Base-by-base conservation (phyloP, 2,888 invertebrate species). In the Metacarcinus magister region DNA sequence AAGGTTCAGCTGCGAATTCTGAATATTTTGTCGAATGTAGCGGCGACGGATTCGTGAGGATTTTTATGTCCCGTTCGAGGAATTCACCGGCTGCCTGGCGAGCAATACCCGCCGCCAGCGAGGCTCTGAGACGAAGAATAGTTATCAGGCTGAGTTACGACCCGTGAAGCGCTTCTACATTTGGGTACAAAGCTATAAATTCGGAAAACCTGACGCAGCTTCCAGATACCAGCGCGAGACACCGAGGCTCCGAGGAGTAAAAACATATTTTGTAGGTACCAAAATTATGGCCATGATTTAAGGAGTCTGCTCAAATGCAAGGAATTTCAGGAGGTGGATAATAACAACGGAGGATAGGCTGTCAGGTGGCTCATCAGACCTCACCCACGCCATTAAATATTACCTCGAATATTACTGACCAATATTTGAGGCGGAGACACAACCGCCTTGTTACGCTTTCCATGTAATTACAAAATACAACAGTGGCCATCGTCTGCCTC, bases 391-490 rank as follows among this genome's bases (percentile, higher is more conserved):
- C 75, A 44, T n/a, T 46, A 82, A 87, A 94, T 43, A 82, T 67
- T 75, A 44, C 46, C 75, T 82, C 82, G 94, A 89, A 87, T 94
- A 94, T 94, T 94, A 89, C 94, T 89, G 46, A 82, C 94, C 94
- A 94, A 94, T 94, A 94, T 94, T 94, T 89, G 89, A 82, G 89
- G n/a, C 32, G 32, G 87, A 94, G 94, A 94, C 48, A 28, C 46
- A 89, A n/a, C 54, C 23, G 94, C 89, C 94, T 54, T 89, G 94
- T 94, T 89, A 44, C 89, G 23, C 82, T 94, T 75, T 89, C 94
- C 32, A 87, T 89, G 94, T 94, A 94, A 89, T 94, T 94, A 94
- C 89, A 89, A 94, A 94, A 94, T 89, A 94, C 94, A 94, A 89
- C 89, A 89, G 46, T 32, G 87, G 48, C 89, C 54, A 89, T 94